Evolutionary conservation across 2,888 invertebrate species (phyloP), one percentile per base, ranked within the genome.

Genomic region (Chloroclysta siterata): DNA sequence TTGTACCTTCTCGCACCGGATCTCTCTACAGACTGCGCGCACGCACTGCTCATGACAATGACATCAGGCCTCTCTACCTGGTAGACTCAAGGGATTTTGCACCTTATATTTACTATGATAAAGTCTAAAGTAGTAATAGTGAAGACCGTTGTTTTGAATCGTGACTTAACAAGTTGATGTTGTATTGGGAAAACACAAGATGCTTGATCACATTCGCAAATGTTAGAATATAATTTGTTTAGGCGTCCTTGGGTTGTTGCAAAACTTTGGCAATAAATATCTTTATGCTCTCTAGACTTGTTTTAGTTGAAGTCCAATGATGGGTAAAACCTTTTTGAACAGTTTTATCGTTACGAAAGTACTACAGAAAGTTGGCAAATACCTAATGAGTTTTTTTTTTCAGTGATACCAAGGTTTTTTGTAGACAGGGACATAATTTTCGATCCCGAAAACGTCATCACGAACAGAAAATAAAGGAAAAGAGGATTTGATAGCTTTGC

Each of bases 1-100:
- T 50, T 42, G 48, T 67, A 69, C 84, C 80, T 78, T 70, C 72
- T 77, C 83, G 83, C 83, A 80, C 84, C 85, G 84, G 83, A 84
- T 80, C 85, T 84, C 78, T 79, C 82, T 83, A 81, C 84, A 82
- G 84, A 90, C 88, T 88, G 88, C 80, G 81, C 83, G 71, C 80
- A 78, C 80, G 81, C 86, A 80, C 77, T 61, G 76, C 74, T 79
- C 83, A 81, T 81, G 79, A 83, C 83, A 81, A 81, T 83, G 81
- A 83, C 83, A 83, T 81, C 81, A 79, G 82, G 70, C 84, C 87
- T 87, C 84, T 68, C 75, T 72, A 69, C 60, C 5, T 39, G 33
- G 17, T 46, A 63, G 46, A 54, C 39, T 47, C 64, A 68, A 69
- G 65, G 53, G 41, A 77, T 71, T 79, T 66, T 68, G 56, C 65